Conservation (phyloP, 2,888 invertebrate genomes). For the Andrena bicolor region DNA sequence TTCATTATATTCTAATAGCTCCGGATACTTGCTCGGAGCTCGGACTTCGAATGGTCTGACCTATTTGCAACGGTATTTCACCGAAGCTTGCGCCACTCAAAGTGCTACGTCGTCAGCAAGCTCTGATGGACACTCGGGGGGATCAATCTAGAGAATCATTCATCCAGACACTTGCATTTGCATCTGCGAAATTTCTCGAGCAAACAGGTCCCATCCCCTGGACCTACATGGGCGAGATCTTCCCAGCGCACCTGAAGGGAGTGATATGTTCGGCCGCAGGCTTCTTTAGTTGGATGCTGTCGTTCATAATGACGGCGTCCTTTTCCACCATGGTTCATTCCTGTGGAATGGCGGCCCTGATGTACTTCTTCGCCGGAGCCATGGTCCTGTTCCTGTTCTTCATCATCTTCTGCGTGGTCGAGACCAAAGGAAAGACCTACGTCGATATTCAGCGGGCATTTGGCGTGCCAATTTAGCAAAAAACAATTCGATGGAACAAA, state of each 20-base stretch:
- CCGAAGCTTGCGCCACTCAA: neutral
- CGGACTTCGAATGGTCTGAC: no score
- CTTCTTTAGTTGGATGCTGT: slow-evolving; percentile 84
- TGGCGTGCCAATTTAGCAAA: slow-evolving; percentile 46
- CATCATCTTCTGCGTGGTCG: slow-evolving; percentile 86
- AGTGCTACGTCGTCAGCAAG: neutral
- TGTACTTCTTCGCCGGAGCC: slow-evolving; percentile 86
- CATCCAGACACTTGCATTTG: neutral
- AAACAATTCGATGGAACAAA: no score
- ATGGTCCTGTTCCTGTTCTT: slow-evolving; percentile 85
- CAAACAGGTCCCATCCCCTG: slow-evolving; percentile 85
- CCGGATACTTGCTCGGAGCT: no score
- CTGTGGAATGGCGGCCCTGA: slow-evolving; percentile 83
- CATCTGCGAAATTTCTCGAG: neutral
- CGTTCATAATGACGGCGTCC: slow-evolving; percentile 83
- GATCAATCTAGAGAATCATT: neutral
- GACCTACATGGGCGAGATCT: slow-evolving; percentile 85
- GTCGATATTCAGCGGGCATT: slow-evolving; percentile 82
- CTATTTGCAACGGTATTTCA: no score
- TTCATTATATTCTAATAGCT: no score
- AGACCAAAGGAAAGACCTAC: slow-evolving; percentile 85
- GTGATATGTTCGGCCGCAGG: slow-evolving; percentile 82
- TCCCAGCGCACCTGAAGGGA: slow-evolving; percentile 84
- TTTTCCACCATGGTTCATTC: slow-evolving; percentile 84
- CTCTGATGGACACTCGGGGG: neutral